Evolutionary conservation across 1,140 invertebrate genomes (phyloP).

Genomic region (Palaemon carinicauda): DNA sequence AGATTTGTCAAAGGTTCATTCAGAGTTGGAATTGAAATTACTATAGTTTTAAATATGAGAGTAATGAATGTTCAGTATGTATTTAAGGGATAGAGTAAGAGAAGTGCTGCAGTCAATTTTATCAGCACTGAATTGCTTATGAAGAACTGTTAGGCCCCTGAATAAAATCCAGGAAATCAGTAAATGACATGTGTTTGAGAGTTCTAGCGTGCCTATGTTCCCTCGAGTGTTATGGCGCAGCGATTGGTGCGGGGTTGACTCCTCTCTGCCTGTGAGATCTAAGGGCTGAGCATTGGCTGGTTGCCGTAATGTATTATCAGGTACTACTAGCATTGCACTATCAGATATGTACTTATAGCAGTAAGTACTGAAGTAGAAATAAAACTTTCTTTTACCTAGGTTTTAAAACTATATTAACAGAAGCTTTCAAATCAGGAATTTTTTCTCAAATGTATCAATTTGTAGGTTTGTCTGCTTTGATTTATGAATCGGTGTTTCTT

Average conservation of each 20-base stretch:
- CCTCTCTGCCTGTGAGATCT: not conserved
- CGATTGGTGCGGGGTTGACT: slow-evolving; percentile 17
- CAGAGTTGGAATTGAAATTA: not conserved
- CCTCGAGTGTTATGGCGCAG: slow-evolving; percentile 37
- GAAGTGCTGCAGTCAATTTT: not conserved
- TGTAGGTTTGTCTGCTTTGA: no score
- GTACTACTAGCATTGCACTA: not conserved
- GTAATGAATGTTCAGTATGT: not conserved
- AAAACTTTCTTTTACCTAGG: no score
- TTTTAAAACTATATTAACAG: no score
- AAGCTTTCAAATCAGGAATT: no score
- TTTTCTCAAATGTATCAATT: no score
- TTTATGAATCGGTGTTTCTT: no score
- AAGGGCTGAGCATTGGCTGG: not conserved
- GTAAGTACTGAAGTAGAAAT: not conserved
- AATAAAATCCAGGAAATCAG: not conserved
- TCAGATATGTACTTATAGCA: not conserved
- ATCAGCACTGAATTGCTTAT: no score
- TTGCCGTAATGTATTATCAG: slow-evolving; percentile 6
- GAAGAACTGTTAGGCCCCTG: not conserved
- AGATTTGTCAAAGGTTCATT: no score
- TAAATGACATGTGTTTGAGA: slow-evolving; percentile 55
- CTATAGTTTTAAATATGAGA: not conserved
- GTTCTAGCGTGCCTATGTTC: slow-evolving; percentile 47
- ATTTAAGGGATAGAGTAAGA: not conserved